Evolutionary conservation across 2,888 invertebrate species (phyloP).

Genomic region (Atherix ibis): DNA sequence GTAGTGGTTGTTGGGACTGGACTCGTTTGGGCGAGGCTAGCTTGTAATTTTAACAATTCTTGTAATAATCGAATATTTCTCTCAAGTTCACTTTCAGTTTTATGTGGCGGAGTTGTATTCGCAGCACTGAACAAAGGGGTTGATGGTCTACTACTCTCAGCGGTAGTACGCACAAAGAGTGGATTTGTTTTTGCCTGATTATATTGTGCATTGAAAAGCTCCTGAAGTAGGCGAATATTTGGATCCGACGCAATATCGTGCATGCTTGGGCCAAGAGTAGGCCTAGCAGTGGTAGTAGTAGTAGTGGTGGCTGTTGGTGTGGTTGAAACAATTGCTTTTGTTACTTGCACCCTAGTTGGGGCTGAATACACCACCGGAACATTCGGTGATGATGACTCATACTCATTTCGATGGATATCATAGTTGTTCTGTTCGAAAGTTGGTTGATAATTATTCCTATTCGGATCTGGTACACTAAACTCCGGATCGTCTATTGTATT

Average conservation of each 20-base stretch:
- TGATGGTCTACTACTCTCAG: neutral
- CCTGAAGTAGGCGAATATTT: too few species aligned
- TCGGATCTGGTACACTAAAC: too few species aligned
- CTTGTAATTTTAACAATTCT: conserved; percentile 10
- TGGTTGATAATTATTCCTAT: neutral
- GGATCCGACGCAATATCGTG: too few species aligned
- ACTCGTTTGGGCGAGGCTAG: conserved; percentile 9
- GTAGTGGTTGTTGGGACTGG: conserved; percentile 14
- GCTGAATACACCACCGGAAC: conserved; percentile 15
- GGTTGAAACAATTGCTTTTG: conserved; percentile 9
- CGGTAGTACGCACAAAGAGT: too few species aligned
- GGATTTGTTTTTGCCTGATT: neutral
- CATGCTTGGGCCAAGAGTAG: neutral
- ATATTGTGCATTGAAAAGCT: too few species aligned
- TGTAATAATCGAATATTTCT: conserved; percentile 12
- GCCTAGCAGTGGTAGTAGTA: conserved; percentile 6
- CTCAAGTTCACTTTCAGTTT: conserved; percentile 8
- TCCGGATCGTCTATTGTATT: too few species aligned
- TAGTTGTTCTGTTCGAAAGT: neutral
- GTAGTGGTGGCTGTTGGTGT: conserved; percentile 8
- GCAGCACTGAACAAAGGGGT: too few species aligned
- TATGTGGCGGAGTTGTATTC: conserved; percentile 13
- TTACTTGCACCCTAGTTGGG: conserved; percentile 1
- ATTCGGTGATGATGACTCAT: neutral
- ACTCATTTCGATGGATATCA: neutral